Evolutionary conservation across 1,140 invertebrate species (phyloP).

Genomic region (Prorops nasuta): DNA sequence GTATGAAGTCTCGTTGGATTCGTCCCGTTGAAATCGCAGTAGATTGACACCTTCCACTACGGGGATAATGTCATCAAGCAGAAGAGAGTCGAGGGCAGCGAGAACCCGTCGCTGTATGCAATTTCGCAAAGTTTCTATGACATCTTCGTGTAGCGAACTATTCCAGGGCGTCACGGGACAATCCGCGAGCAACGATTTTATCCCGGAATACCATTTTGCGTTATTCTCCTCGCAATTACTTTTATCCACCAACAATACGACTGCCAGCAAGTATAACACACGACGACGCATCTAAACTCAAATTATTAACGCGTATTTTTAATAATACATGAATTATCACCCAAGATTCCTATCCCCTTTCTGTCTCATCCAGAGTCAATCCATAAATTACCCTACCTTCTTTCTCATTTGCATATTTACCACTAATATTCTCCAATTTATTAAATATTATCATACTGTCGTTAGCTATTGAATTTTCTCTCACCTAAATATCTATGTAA

Average conservation of each 20-base stretch:
- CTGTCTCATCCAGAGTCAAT: too few species aligned
- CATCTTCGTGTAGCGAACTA: constrained; percentile 22
- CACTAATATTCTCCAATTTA: too few species aligned
- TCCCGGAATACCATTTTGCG: constrained; percentile 27
- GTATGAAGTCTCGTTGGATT: not conserved
- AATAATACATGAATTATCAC: not conserved
- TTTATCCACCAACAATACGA: constrained; percentile 15
- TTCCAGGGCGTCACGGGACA: constrained; percentile 27
- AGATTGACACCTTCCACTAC: constrained; percentile 41
- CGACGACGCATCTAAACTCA: constrained; percentile 32
- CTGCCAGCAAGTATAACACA: constrained; percentile 17
- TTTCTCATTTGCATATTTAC: too few species aligned
- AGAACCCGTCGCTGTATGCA: constrained; percentile 40
- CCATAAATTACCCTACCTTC: too few species aligned
- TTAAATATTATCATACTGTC: too few species aligned
- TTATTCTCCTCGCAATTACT: constrained; percentile 20
- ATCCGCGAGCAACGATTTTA: constrained; percentile 33
- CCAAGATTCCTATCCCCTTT: not conserved
- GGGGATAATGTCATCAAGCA: constrained; percentile 39
- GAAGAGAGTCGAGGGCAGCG: constrained; percentile 31
- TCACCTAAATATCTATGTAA: too few species aligned
- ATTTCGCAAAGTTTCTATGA: constrained; percentile 29
- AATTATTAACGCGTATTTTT: too few species aligned
- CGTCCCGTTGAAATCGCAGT: constrained; percentile 25
- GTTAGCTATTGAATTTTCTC: too few species aligned